phyloP scores from a whole-genome alignment of 2,888 invertebrate genomes.

The Parasteatoda lunata region DNA sequence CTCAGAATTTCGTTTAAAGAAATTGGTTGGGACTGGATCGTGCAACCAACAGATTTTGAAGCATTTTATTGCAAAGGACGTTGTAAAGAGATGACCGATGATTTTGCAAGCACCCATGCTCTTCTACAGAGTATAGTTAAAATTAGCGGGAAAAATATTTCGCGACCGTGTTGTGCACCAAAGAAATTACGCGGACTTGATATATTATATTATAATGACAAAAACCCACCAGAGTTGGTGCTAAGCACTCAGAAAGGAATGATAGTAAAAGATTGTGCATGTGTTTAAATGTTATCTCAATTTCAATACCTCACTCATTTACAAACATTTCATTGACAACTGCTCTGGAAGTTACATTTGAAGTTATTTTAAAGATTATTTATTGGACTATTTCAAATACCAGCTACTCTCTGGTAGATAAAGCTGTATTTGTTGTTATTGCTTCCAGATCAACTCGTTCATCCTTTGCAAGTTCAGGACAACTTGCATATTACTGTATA shows the following conservation, averaged over 20 bases:
- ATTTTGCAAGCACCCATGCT: slow-evolving; percentile 83
- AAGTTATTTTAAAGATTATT: too few relatives aligned
- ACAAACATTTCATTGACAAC: too few relatives aligned
- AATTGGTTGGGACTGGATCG: slow-evolving; percentile 80
- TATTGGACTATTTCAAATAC: too few relatives aligned
- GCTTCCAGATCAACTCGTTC: too few relatives aligned
- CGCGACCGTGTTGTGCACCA: slow-evolving; percentile 82
- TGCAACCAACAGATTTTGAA: slow-evolving; percentile 82
- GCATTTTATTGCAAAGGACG: slow-evolving; percentile 83
- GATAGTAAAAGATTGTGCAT: slow-evolving; percentile 83
- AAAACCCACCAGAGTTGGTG: slow-evolving; percentile 79
- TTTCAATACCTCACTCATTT: too few relatives aligned
- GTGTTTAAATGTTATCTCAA: slow-evolving; percentile 77
- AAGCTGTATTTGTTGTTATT: too few relatives aligned
- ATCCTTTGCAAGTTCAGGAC: too few relatives aligned
- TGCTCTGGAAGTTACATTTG: too few relatives aligned
- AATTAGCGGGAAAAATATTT: slow-evolving; percentile 78
- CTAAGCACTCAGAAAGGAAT: slow-evolving; percentile 83
- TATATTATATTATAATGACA: slow-evolving; percentile 81
- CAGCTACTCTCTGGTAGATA: too few relatives aligned
- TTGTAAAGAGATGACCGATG: slow-evolving; percentile 79
- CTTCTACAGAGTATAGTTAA: slow-evolving; percentile 82
- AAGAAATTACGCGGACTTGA: slow-evolving; percentile 81
- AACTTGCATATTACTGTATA: too few relatives aligned
- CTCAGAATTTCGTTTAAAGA: slow-evolving; percentile 82